A percentile compares a stretch with the other conserved stretches of the same genome.
Conservation (phyloP, 2,113 vertebrate genomes). For the Indicator indicator region DNA sequence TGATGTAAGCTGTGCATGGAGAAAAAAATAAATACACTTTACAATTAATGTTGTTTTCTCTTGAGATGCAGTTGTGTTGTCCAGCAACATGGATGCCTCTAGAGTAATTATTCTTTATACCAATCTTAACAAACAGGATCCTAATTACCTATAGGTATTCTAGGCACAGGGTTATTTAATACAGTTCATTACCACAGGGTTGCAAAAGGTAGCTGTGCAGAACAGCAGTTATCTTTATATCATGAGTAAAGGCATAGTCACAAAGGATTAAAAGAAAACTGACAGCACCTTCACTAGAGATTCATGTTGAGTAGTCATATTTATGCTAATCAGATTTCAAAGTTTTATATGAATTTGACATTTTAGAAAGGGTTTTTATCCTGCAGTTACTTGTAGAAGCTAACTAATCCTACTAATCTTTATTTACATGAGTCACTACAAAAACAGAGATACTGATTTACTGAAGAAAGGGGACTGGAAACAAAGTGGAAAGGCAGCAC, state of each 20-base stretch:
- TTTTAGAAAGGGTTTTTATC: background rate
- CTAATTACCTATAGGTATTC: conserved; percentile 57
- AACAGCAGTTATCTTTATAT: background rate
- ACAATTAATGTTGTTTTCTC: conserved; percentile 82
- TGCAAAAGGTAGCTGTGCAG: background rate
- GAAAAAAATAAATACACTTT: conserved; percentile 17
- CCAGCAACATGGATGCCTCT: conserved; percentile 76
- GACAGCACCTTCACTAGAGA: background rate
- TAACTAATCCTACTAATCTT: background rate
- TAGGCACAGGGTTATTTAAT: conserved; percentile 2
- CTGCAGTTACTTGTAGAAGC: background rate
- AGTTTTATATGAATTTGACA: background rate
- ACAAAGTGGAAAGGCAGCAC: background rate
- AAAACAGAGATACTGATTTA: background rate
- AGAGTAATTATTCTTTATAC: conserved; percentile 80
- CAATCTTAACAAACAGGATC: conserved; percentile 76
- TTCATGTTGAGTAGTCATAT: background rate
- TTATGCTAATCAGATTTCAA: background rate
- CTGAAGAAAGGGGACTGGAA: background rate
- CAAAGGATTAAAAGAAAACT: background rate
- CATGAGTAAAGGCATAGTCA: background rate
- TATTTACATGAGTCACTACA: background rate
- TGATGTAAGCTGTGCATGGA: conserved; percentile 71
- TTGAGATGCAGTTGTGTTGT: conserved; percentile 81
- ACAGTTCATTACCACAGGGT: background rate